phyloP scores from a whole-genome alignment of 2,113 vertebrate species.

The Mirza zaza region DNA sequence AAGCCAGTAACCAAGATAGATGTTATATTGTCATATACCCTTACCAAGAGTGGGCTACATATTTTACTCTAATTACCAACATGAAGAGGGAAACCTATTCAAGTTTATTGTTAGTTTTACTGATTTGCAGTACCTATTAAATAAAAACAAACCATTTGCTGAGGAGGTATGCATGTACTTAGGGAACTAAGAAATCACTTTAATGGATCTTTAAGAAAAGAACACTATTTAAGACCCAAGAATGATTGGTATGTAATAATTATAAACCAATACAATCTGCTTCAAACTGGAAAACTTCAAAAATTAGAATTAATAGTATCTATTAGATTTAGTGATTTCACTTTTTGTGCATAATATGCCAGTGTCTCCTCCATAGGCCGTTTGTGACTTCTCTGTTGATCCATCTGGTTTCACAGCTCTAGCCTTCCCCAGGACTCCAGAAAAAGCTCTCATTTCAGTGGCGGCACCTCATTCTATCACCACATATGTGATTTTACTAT shows the following conservation, averaged over 20 bases:
- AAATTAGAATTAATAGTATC: neutral
- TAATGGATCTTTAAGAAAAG: neutral
- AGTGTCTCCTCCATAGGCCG: neutral
- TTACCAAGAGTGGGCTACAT: neutral
- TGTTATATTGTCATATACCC: neutral
- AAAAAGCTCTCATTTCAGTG: neutral
- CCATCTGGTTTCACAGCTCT: neutral
- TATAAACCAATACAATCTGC: neutral
- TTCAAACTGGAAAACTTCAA: neutral
- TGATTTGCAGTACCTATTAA: neutral
- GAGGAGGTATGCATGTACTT: neutral
- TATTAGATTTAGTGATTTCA: neutral
- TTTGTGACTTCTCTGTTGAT: neutral
- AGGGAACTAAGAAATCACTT: neutral
- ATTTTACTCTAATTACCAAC: neutral
- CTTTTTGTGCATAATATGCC: neutral
- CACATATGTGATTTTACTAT: neutral
- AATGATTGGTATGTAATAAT: neutral
- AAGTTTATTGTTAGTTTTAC: neutral
- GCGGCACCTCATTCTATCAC: neutral
- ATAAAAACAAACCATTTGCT: neutral
- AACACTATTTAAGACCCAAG: neutral
- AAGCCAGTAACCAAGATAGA: neutral
- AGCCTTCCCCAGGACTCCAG: neutral
- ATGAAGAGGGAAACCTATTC: neutral